Evolutionary conservation across 2,888 invertebrate species (phyloP).

Genomic region (Drosophila hawaiiensis): DNA sequence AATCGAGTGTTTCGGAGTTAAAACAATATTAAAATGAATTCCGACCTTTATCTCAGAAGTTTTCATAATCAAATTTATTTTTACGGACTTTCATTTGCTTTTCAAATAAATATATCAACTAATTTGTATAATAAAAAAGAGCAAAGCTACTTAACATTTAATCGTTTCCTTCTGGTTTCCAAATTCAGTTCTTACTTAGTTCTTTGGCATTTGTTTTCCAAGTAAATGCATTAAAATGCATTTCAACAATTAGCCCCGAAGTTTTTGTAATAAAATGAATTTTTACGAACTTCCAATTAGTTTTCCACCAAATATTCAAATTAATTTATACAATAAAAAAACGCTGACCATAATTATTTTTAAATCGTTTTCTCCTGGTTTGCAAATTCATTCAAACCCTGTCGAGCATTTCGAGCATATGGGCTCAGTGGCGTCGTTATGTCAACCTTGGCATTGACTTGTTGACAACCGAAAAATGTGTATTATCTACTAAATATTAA

Average conservation of each 20-base stretch:
- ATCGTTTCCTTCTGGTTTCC: too few species aligned
- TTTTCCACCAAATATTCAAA: not conserved
- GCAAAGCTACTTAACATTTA: too few species aligned
- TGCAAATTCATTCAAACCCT: slow-evolving; percentile 7
- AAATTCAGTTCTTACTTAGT: not conserved
- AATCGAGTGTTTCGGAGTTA: not conserved
- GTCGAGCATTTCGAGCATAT: slow-evolving; percentile 12
- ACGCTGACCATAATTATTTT: not conserved
- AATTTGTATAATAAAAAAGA: not conserved
- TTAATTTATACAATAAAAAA: not conserved
- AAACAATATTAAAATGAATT: not conserved
- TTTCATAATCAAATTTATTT: not conserved
- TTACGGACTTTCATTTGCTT: not conserved
- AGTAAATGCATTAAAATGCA: not conserved
- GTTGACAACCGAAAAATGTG: slow-evolving; percentile 15
- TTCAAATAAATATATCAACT: not conserved
- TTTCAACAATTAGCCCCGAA: not conserved
- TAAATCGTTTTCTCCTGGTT: not conserved
- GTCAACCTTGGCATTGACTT: slow-evolving; percentile 59
- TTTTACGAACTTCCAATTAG: not conserved
- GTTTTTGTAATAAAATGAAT: not conserved
- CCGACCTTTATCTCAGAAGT: not conserved
- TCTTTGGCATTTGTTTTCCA: not conserved
- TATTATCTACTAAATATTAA: slow-evolving; percentile 42
- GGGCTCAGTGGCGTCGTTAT: slow-evolving; percentile 9